Evolutionary conservation across 2,797 vertebrate genomes (phyloP), one percentile per base, ranked within the genome.

Genomic region (Danio aesculapii): DNA sequence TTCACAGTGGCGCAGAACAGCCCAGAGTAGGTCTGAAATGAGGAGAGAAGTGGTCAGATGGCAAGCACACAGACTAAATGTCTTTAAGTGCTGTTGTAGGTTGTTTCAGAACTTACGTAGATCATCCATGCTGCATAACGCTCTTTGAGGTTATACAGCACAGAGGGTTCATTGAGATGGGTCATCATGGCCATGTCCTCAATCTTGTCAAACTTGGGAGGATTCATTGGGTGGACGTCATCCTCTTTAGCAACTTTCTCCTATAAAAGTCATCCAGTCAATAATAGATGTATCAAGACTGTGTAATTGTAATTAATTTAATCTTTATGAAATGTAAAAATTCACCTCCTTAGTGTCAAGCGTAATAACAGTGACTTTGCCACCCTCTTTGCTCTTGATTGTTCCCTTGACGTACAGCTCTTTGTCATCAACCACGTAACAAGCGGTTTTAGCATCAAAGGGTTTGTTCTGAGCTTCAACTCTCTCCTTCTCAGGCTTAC

Each of bases 171-270:
- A 0, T 93, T 95, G 72, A 96, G 92, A 84, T 95, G 95, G 39
- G 95, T 96, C 95, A 96, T 95, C 95, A 96, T 96, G 85, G 94
- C 95, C 95, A 96, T 96, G 90, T 96, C 95, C 91, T 96, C 95
- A 0, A 96, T 96, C 76, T 96, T 97, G 4, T 97, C 95, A 0
- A 82, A 96, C 81, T 97, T 97, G 58, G 96, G 96, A 86, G 96
- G 96, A 47, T 97, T 95, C 93, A 94, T 95, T 77, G 94, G 83
- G 41, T 5, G 30, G 72, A 84, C 82, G n/a, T 84, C 82, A 30
- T 81, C 82, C 82, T 84, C 82, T 66, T 81, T 84, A 66, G 75
- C 82, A 0, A 73, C 79, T 71, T 43, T 80, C 11, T 44, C 4
- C 82, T 84, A 13, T 30, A 44, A 64, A 17, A 17, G 4, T 9